phyloP scores from a whole-genome alignment of 2,888 invertebrate species.

The Atrina japonica region DNA sequence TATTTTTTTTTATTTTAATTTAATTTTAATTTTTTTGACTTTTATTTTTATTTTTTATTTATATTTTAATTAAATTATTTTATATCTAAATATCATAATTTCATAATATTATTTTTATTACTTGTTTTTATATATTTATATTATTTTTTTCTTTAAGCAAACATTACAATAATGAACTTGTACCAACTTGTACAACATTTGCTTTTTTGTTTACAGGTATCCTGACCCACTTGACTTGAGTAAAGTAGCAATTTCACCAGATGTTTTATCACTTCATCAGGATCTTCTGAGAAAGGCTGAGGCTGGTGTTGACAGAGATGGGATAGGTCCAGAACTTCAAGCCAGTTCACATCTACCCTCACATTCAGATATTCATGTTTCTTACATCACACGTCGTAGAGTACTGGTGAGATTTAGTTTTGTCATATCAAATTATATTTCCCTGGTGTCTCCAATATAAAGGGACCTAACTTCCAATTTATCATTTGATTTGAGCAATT shows the following conservation, averaged over 20 bases:
- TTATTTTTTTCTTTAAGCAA: no score
- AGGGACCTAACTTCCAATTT: background rate
- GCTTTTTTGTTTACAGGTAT: conserved; percentile 25
- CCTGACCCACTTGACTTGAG: conserved; percentile 30
- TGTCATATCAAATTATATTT: background rate
- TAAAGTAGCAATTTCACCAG: conserved; percentile 37
- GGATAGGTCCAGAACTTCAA: conserved; percentile 73
- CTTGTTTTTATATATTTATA: no score
- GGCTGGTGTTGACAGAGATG: conserved; percentile 50
- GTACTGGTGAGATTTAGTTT: conserved; percentile 68
- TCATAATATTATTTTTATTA: no score
- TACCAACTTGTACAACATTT: no score
- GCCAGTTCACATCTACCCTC: conserved; percentile 78
- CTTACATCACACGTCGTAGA: conserved; percentile 68
- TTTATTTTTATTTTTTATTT: no score
- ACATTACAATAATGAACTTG: no score
- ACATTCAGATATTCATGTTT: conserved; percentile 79
- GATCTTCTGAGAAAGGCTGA: conserved; percentile 61
- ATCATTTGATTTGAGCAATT: no score
- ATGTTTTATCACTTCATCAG: conserved; percentile 47
- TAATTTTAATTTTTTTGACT: no score
- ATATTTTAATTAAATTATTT: no score
- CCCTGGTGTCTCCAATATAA: no score
- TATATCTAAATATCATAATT: no score
- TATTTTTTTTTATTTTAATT: no score